Base-by-base conservation (phyloP, 2,888 invertebrate species). In the Physocephala rufipes region DNA sequence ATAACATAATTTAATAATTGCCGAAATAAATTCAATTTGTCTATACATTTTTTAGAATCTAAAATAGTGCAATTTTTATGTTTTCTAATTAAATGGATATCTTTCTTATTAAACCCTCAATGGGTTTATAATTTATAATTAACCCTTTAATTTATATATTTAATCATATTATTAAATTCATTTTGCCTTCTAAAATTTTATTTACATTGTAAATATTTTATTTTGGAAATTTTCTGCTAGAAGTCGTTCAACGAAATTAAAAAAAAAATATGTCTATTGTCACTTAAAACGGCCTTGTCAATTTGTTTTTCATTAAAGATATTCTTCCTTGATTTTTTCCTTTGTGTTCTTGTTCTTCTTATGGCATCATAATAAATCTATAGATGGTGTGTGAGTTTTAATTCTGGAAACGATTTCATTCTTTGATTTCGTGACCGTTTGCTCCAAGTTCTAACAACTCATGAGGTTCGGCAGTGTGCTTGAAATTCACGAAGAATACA, bases 391-490 rank as follows among this genome's bases (percentile, higher is more conserved):
- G 72, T 67, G 26, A 63, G 45, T 16, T 58, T 36, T 53, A n/a
- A n/a, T n/a, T 62, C 73, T 71, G 78, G 77, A 76, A 77, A 36
- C 4, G 9, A 78, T 76, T 78, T 85, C 85, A 86, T 82, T 86
- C 86, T 74, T 86, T 87, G 73, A 79, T 78, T 70, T 86, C 85
- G 66, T 85, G 82, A 45, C 84, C 85, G 81, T 85, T 86, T 66
- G 84, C 76, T 47, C 89, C 89, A 64, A 90, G 82, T 79, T 92
- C 92, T 67, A 90, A 88, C 62, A 92, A 88, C 82, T 92, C 92
- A 78, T 91, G 91, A 3, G 90, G 89, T 67, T 90, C 85, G n/a
- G 88, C 89, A 45, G 81, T 80, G 43, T 87, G 87, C 78, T 86
- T 66, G n/a, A 47, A 61, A 47, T 1, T 64, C 53, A 2, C 28